Evolutionary conservation across 2,888 invertebrate genomes (phyloP).

Genomic region (Noctua fimbriata): DNA sequence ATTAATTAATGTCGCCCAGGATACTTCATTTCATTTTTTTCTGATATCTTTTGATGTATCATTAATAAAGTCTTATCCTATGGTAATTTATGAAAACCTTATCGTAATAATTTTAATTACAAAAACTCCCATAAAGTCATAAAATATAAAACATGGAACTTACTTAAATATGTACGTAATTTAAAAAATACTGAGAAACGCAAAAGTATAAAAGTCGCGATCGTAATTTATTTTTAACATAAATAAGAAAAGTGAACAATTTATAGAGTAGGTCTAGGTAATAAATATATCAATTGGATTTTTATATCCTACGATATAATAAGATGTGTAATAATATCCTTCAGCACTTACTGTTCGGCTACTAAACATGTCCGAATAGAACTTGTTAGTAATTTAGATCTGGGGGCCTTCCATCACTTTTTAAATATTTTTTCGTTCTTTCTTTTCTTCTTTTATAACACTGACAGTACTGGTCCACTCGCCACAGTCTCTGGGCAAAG

Average conservation of each 20-base stretch:
- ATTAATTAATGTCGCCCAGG: neutral
- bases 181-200: neutral
- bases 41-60: neutral
- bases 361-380: constrained; percentile 30
- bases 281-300: constrained; percentile 45
- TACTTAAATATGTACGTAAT: neutral
- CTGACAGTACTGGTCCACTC: neutral
- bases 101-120: neutral
- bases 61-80: neutral
- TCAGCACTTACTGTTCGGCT: constrained; percentile 47
- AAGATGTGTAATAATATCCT: constrained; percentile 37
- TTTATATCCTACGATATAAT: constrained; percentile 36
- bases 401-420: neutral
- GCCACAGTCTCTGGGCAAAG: neutral
- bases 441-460: no score
- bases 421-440: no score
- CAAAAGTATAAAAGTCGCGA: constrained; percentile 3
- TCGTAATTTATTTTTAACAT: neutral
- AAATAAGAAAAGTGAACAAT: constrained; percentile 17
- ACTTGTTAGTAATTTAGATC: constrained; percentile 32
- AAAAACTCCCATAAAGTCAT: neutral
- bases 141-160: neutral
- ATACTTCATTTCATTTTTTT: neutral
- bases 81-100: neutral
- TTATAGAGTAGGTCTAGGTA: constrained; percentile 17